Base-by-base conservation (phyloP, 64 coral and sea anemone species). In the Montipora foliosa region DNA sequence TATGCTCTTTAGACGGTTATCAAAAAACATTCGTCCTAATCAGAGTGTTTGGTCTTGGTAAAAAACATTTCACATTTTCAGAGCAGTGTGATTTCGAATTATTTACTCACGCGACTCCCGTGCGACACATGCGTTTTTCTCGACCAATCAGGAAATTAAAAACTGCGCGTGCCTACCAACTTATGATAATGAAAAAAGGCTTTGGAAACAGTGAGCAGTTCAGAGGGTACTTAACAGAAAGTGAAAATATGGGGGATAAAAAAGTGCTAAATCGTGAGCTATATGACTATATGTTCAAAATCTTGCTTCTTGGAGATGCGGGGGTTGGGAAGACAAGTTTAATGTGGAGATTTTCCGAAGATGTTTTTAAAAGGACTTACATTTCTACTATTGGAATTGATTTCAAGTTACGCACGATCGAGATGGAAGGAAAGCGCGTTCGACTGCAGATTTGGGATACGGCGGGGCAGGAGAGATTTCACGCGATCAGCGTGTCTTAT, bases 281-380 rank as follows among this genome's bases (percentile, higher is more conserved):
- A 15, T 98, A 94, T 78, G 97, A 98, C 74, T 90, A 96, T 16
- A 92, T 98, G 60, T 98, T 98, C 47, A 98, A 98, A 79, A 90
- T 98, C 57, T 89, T 98, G 25, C 85, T 98, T 22, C 80, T 88
- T 60, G 86, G 86, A 88, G 86, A 88, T 60, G 67, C 68, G 3
- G 86, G 86, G 5, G 86, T 88, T 25, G 86, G 86, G n/a, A 88
- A 88, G 49, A 88, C 86, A 21, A 88, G 74, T 46, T 8, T 88
- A 1, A 73, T 88, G 68, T 75, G 67, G 67, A 14, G 86, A 4
- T 88, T 88, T 77, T 88, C 68, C 4, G 67, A 88, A 24, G 74
- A 88, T 53, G 53, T 55, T 21, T 88, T 88, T n/a, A 88, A 88
- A n/a, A 53, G 75, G 1, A 88, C 67, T 12, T 88, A 88, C 24